Percentiles rank a stretch among this genome's conserved stretches.
Evolutionary conservation across 2,888 invertebrate species (phyloP).

Genomic region (Bimastos eiseni): DNA sequence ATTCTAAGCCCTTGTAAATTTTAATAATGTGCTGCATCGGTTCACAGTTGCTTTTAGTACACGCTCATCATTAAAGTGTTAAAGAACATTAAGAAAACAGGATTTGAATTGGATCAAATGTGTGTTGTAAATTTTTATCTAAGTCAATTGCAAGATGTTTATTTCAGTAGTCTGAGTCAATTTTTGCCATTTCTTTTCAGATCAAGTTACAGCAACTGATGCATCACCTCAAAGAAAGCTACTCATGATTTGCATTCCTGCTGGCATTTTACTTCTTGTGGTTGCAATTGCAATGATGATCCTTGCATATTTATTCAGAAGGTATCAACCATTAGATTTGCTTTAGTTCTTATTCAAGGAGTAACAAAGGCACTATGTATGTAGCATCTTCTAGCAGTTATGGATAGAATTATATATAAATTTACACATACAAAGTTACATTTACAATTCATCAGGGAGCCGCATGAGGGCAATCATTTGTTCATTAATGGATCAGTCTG

Average conservation of each 20-base stretch:
- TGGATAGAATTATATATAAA: not conserved
- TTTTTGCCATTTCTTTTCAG: not conserved
- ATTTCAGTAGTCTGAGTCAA: not conserved
- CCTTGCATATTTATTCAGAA: not conserved
- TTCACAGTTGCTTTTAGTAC: too few relatives aligned
- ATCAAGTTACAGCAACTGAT: not conserved
- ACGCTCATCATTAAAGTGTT: too few relatives aligned
- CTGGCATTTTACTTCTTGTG: not conserved
- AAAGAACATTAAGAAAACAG: not conserved
- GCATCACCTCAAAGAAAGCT: not conserved
- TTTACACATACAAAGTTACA: not conserved
- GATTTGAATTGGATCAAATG: not conserved
- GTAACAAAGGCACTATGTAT: not conserved
- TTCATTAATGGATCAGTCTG: not conserved
- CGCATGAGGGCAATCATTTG: not conserved
- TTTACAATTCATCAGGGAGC: not conserved
- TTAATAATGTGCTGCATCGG: too few relatives aligned
- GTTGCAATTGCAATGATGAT: not conserved
- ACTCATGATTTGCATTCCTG: not conserved
- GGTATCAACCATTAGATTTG: not conserved
- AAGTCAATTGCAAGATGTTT: not conserved
- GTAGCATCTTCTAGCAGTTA: not conserved
- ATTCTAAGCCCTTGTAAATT: not conserved
- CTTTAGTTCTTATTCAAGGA: not conserved
- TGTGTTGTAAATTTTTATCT: not conserved